Base-by-base conservation (phyloP, 53 echinoderm and acorn worm species). In the Apostichopus leukothele region DNA sequence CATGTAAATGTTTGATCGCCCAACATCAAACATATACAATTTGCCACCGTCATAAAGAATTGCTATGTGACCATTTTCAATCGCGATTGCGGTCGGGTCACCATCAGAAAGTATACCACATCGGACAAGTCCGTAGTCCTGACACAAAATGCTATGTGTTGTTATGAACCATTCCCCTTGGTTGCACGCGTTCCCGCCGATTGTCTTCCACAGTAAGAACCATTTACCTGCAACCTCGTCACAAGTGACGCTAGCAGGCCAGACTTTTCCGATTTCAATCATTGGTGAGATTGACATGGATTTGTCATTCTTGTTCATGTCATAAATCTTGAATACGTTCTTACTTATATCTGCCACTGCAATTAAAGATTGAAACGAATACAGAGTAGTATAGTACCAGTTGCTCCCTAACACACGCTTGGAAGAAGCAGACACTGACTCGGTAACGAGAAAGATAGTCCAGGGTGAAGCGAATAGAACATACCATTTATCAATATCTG, bases 301-400 rank as follows among this genome's bases (percentile, higher is more conserved):
- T 1, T 75, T 63, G 18, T 7, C 22, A 5, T 6, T 55, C 4
- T 22, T 59, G 9, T 59, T 13, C 26, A 53, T 54, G 60, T 63
- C 84, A n/a, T 84, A 84, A 9, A 84, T 63, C 26, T 63, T 84
- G 84, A 84, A 84, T 10, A 84, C 63, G 84, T 84, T 55, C 19
- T 84, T 59, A 5, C 59, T n/a, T 84, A 84, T 84, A 23, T 84
- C 63, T 1, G 53, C 57, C 14, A 84, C 84, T 14, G 27, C 84
- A 12, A 84, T 13, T 59, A n/a, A 84, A 4, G 25, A 19, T n/a
- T 26, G 22, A 21, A 63, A 18, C 25, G 84, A n/a, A 11, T 84
- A 84, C 6, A 84, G 57, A 25, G 8, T 53, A 20, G 84, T 59
- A 5, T 55, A 21, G 14, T 84, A 84, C 84, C 84, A 84, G 19